Evolutionary conservation across 2,797 vertebrate species (phyloP).

Genomic region (Avahi laniger): DNA sequence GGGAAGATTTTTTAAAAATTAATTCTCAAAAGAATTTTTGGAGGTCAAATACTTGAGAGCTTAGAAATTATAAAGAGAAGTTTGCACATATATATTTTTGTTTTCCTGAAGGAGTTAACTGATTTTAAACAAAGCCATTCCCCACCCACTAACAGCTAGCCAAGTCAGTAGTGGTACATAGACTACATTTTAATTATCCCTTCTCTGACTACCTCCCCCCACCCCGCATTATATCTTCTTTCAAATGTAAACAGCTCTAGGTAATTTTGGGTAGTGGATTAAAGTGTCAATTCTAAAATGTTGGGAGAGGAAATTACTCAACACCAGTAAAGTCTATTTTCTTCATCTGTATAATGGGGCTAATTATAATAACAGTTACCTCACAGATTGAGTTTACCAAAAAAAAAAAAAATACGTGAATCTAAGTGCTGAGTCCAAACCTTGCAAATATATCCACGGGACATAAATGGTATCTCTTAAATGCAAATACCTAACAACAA

Average conservation of each 20-base stretch:
- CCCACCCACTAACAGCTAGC: background rate
- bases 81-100: background rate
- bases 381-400: background rate
- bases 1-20: background rate
- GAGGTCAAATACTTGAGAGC: background rate
- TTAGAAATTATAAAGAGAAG: background rate
- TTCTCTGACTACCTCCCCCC: background rate
- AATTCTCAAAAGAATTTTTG: background rate
- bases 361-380: background rate
- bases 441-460: background rate
- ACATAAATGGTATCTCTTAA: background rate
- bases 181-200: background rate
- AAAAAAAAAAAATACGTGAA: background rate
- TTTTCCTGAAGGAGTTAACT: background rate
- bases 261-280: background rate
- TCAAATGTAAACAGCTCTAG: background rate
- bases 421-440: background rate
- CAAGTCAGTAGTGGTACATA: background rate
- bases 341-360: background rate
- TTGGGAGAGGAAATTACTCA: background rate
- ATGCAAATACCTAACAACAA: background rate
- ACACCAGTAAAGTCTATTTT: background rate
- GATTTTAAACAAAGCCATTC: conserved; percentile 26
- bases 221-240: background rate
- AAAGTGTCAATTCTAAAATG: background rate